phyloP scores from a whole-genome alignment of 2,113 vertebrate genomes.

The Anguilla japonica region DNA sequence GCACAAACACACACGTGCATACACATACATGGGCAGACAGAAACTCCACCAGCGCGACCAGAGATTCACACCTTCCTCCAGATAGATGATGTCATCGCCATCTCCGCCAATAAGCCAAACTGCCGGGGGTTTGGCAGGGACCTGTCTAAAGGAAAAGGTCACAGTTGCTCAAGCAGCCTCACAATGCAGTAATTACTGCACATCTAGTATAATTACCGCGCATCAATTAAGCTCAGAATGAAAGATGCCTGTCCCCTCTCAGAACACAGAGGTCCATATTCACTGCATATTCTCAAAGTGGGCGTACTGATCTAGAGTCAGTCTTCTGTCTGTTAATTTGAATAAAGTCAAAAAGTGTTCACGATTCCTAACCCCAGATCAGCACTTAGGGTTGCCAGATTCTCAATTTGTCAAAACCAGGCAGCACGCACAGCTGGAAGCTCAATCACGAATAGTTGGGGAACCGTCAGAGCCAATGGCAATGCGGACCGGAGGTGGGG shows the following conservation, averaged over 20 bases:
- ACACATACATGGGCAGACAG: too few relatives aligned
- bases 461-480: too few relatives aligned
- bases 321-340: too few relatives aligned
- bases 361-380: too few relatives aligned
- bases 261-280: conserved; percentile 18
- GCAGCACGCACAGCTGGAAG: too few relatives aligned
- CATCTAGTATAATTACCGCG: conserved; percentile 40
- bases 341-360: too few relatives aligned
- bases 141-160: conserved; percentile 1
- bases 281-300: not conserved
- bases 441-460: too few relatives aligned
- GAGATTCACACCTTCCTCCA: not conserved
- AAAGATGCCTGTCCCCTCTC: conserved; percentile 25
- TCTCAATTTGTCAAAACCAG: too few relatives aligned
- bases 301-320: too few relatives aligned
- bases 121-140: not conserved
- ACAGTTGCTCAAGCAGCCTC: not conserved
- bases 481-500: too few relatives aligned
- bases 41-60: conserved; percentile 34
- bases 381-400: too few relatives aligned
- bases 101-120: not conserved
- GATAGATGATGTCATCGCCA: not conserved
- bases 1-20: not conserved
- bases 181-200: conserved; percentile 11
- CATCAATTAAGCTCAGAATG: conserved; percentile 35